Conservation (phyloP, 2,113 vertebrate genomes). For the Nestor notabilis region DNA sequence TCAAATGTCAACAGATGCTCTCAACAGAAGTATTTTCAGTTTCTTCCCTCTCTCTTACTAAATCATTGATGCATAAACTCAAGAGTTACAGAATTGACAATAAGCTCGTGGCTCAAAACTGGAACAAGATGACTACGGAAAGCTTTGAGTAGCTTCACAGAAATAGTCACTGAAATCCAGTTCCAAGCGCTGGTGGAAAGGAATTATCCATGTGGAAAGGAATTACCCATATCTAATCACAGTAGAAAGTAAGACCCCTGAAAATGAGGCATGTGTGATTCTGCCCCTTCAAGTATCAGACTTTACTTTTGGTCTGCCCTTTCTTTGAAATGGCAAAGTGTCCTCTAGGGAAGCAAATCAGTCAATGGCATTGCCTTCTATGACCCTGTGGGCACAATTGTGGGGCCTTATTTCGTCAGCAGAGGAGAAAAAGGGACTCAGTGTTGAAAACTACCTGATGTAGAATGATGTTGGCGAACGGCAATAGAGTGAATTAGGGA, state of each 20-base stretch:
- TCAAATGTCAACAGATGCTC: not conserved
- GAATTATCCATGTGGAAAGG: not conserved
- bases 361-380: not conserved
- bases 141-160: rapidly evolving
- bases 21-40: not conserved
- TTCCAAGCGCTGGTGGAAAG: not conserved
- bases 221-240: not conserved
- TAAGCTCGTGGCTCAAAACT: not conserved
- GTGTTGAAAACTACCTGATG: not conserved
- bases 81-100: not conserved
- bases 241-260: not conserved
- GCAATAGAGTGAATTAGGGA: not conserved
- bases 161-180: not conserved
- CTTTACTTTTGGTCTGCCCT: not conserved
- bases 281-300: not conserved
- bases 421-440: not conserved
- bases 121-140: not conserved
- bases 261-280: not conserved
- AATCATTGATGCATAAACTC: not conserved
- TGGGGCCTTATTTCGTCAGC: not conserved
- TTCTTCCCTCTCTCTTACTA: not conserved
- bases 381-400: not conserved
- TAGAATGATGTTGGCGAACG: not conserved
- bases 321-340: not conserved
- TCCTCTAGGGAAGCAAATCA: not conserved